A percentile compares a stretch with the other conserved stretches of the same genome.
phyloP scores from a whole-genome alignment of 30 jellyfish, hydroid and myxozoan genomes.

The Clytia hemisphaerica region DNA sequence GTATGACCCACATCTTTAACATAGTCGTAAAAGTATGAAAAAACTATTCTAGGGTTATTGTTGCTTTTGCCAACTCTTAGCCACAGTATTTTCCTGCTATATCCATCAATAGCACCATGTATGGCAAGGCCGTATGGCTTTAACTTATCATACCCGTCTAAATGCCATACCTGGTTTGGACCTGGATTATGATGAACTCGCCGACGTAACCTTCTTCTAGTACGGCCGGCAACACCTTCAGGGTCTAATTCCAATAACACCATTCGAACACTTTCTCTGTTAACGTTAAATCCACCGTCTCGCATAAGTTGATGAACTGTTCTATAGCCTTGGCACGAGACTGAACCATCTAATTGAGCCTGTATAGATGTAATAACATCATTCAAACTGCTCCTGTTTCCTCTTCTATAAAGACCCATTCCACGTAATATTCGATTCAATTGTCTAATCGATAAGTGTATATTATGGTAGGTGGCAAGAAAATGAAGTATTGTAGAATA shows the following conservation, averaged over 20 bases:
- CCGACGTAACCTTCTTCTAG: conserved; percentile 5
- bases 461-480: too few relatives aligned
- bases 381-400: too few relatives aligned
- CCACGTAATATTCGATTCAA: too few relatives aligned
- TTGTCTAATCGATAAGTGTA: too few relatives aligned
- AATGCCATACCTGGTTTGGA: conserved; percentile 34
- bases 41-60: conserved; percentile 22
- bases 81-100: conserved; percentile 31
- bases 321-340: too few relatives aligned
- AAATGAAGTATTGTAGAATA: too few relatives aligned
- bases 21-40: background rate
- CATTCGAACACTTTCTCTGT: conserved; percentile 22
- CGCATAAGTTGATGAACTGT: conserved; percentile 18
- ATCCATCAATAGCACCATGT: conserved; percentile 31
- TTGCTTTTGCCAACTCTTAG: conserved; percentile 12
- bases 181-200: conserved; percentile 7
- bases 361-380: too few relatives aligned
- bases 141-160: conserved; percentile 35
- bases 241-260: conserved; percentile 16
- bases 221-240: conserved; percentile 28
- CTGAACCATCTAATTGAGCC: too few relatives aligned
- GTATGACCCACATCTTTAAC: background rate
- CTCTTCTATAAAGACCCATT: too few relatives aligned
- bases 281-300: conserved; percentile 10
- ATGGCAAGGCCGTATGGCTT: conserved; percentile 30